Base-by-base conservation (phyloP, 2,113 vertebrate species). In the Fukomys damarensis region DNA sequence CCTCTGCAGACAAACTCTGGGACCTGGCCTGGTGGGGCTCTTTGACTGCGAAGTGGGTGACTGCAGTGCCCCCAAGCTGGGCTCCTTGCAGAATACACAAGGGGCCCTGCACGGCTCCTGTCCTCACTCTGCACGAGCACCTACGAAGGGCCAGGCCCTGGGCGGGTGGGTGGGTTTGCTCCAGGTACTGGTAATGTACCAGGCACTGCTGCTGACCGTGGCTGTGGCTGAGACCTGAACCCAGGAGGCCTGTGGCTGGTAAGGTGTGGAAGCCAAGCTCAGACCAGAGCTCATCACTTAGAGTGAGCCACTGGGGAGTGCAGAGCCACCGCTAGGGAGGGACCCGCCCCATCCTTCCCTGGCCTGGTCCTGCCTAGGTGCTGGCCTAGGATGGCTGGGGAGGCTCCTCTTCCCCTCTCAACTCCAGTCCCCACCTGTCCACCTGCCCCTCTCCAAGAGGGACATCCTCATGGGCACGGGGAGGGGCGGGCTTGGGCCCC, bases 231-330 rank as follows among this genome's bases (percentile, higher is more conserved):
- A 32, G 82, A 35, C 56, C 70, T 46, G 43, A 59, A 4, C 22
- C 22, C 46, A 20, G 91, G 76, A 66, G n/a, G 22, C 2, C 16
- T 2, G 19, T 0, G 19, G 20, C 22, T 5, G 5, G 19, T 0
- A 13, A 3, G n/a, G 17, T n/a, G n/a, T n/a, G n/a, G n/a, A n/a
- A n/a, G n/a, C 46, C 9, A 9, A 49, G 46, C 46, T 49, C 46
- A 49, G 9, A 49, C 5, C 46, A 49, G 46, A 9, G n/a, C n/a
- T n/a, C n/a, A n/a, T n/a, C n/a, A n/a, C 46, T 49, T 49, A 49
- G 46, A 9, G 46, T 5, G n/a, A n/a, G n/a, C n/a, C n/a, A n/a
- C n/a, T n/a, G n/a, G n/a, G 46, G 46, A 9, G 46, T 9, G 46
- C 46, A 49, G 46, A 49, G 46, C 46, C 46, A 9, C 46, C 9